These are phyloP conservation scores for Elysia crispata DNA, from an alignment of 2,888 invertebrate species.

Conservation along the genomic window DNA sequence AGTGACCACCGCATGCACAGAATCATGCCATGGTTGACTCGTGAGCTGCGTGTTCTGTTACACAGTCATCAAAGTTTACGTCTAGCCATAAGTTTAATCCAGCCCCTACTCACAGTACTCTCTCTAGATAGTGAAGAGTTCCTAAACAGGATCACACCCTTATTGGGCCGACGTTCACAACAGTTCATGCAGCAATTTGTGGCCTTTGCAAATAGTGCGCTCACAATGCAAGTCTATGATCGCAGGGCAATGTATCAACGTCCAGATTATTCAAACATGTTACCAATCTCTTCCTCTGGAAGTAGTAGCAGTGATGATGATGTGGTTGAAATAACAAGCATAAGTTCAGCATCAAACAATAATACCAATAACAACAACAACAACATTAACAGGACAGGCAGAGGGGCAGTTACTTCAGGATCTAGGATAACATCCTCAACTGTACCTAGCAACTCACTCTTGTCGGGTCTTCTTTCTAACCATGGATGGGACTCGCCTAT, in stretches of 20 bases:
- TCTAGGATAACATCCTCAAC: background rate
- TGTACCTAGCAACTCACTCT: slow-evolving; percentile 1
- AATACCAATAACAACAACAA: no score
- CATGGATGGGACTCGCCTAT: slow-evolving; percentile 72
- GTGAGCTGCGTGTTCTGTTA: slow-evolving; percentile 89
- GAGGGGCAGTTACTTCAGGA: slow-evolving; percentile 28
- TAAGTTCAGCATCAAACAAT: slow-evolving; percentile 42
- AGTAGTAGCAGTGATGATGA: slow-evolving; percentile 60
- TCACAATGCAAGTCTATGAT: slow-evolving; percentile 87
- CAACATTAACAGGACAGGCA: background rate
- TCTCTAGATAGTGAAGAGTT: slow-evolving; percentile 81
- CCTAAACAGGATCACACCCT: slow-evolving; percentile 83
- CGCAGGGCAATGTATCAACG: slow-evolving; percentile 71
- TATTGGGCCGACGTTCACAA: slow-evolving; percentile 85
- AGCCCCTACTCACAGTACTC: slow-evolving; percentile 50
- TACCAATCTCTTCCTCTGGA: slow-evolving; percentile 12
- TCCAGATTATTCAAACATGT: background rate
- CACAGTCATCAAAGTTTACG: slow-evolving; percentile 62
- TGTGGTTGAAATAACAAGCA: slow-evolving; percentile 62
- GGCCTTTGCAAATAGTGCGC: slow-evolving; percentile 90
- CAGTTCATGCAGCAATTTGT: slow-evolving; percentile 94
- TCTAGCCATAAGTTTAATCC: slow-evolving; percentile 47
- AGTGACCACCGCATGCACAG: slow-evolving; percentile 81
- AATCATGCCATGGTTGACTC: slow-evolving; percentile 90
- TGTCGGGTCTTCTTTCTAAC: slow-evolving; percentile 27